These are phyloP conservation scores for Esox lucius DNA, from an alignment of 2,797 vertebrate genomes.

Conservation along the genomic window DNA sequence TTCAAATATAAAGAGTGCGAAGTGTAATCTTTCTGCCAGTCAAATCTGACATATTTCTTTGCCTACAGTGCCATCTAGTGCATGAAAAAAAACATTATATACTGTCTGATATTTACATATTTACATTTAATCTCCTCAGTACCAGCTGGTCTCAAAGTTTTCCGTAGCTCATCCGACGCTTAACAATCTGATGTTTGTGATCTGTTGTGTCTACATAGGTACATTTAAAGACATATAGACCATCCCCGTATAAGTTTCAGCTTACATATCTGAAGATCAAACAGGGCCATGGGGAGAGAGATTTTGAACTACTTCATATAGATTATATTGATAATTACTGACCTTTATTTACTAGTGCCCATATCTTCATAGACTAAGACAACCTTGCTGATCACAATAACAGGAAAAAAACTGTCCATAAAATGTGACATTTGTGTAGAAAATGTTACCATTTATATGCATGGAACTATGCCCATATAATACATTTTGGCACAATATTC, in stretches of 20 bases:
- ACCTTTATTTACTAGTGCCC: neutral
- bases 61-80: slow-evolving; percentile 65
- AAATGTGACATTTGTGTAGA: neutral
- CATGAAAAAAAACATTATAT: slow-evolving; percentile 18
- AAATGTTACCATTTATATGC: neutral
- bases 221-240: neutral
- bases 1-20: neutral
- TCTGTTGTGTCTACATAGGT: neutral
- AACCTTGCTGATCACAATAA: no score
- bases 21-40: slow-evolving; percentile 36
- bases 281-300: neutral
- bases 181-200: neutral
- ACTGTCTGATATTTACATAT: neutral
- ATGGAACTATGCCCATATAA: neutral
- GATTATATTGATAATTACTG: neutral
- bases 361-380: neutral
- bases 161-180: neutral
- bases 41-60: slow-evolving; percentile 41
- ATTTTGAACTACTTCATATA: neutral
- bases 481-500: neutral
- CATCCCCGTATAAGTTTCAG: neutral
- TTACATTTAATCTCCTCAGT: neutral
- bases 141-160: neutral
- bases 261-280: neutral
- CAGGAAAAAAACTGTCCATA: neutral